Evolutionary conservation across 2,888 invertebrate genomes (phyloP).

Genomic region (Prenolepis imparis): DNA sequence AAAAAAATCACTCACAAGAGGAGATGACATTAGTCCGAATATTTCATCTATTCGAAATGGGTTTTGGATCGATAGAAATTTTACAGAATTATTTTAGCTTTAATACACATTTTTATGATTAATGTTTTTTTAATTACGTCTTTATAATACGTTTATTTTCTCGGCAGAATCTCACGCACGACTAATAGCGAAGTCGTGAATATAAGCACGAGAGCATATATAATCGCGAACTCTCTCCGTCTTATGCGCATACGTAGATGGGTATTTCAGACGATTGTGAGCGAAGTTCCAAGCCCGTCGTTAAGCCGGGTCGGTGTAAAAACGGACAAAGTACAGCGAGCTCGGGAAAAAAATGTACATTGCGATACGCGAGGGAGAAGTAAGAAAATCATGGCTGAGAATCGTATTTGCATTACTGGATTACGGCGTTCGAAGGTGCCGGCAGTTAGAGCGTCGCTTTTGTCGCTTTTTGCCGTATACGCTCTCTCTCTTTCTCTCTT

Average conservation of each 20-base stretch:
- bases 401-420: conserved; percentile 71
- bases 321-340: conserved; percentile 35
- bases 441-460: conserved; percentile 59
- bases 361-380: conserved; percentile 39
- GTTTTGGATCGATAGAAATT: background rate
- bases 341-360: conserved; percentile 57
- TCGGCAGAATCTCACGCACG: background rate
- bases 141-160: background rate
- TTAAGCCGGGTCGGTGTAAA: conserved; percentile 35
- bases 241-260: background rate
- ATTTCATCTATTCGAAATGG: background rate
- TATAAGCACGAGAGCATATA: background rate
- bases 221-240: background rate
- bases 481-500: background rate
- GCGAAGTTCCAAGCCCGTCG: conserved; percentile 10
- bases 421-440: conserved; percentile 67
- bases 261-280: conserved; percentile 45
- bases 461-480: conserved; percentile 55
- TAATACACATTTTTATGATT: background rate
- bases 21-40: background rate
- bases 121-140: background rate
- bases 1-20: conserved; percentile 28
- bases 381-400: conserved; percentile 66
- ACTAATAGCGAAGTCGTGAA: background rate
- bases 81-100: conserved; percentile 6